Percentiles rank a stretch among this genome's conserved stretches.
Evolutionary conservation across 2,797 vertebrate genomes (phyloP).

Genomic region (Anabacerthia variegaticeps): DNA sequence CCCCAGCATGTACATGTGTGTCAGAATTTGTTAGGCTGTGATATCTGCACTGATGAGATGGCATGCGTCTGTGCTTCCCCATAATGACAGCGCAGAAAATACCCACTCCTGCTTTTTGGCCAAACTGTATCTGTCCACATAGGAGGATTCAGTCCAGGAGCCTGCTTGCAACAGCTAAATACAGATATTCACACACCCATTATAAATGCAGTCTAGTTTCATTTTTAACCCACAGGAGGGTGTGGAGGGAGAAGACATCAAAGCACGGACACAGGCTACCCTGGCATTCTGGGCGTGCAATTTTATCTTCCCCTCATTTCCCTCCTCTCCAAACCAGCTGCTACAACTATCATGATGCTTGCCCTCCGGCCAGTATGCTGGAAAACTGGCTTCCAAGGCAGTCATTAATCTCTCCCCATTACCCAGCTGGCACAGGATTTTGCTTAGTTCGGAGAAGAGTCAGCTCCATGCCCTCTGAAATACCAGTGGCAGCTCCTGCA

Average conservation of each 20-base stretch:
- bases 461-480: neutral
- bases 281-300: conserved; percentile 26
- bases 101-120: neutral
- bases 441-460: neutral
- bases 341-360: conserved; percentile 46
- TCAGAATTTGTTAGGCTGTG: neutral
- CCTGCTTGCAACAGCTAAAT: conserved; percentile 18
- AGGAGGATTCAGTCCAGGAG: neutral
- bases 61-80: accelerated
- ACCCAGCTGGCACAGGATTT: conserved; percentile 56
- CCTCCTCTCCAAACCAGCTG: conserved; percentile 41
- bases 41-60: neutral
- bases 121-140: neutral
- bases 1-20: neutral
- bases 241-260: conserved; percentile 43
- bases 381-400: conserved; percentile 56
- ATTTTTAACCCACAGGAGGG: conserved; percentile 58
- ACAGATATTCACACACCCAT: conserved; percentile 37
- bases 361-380: conserved; percentile 39
- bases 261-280: conserved; percentile 32
- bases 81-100: neutral
- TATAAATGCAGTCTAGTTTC: conserved; percentile 51
- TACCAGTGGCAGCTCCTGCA: neutral
- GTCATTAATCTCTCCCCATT: conserved; percentile 30
- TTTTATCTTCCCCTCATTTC: conserved; percentile 38